Percentiles rank a stretch among this genome's conserved stretches.
Evolutionary conservation across 2,888 invertebrate species (phyloP).

Genomic region (Sepioteuthis lessoniana): DNA sequence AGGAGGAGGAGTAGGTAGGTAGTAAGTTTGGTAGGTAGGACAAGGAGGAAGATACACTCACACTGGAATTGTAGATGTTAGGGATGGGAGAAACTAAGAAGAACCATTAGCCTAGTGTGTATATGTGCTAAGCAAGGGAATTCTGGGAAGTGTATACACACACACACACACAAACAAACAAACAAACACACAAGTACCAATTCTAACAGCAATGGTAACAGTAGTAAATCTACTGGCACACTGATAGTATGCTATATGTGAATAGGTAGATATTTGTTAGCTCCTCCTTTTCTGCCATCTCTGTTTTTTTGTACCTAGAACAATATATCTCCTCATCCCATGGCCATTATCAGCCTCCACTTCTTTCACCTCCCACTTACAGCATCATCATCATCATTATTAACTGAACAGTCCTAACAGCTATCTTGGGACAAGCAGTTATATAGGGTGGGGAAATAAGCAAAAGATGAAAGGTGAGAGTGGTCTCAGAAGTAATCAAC

Average conservation of each 20-base stretch:
- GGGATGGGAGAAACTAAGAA: background rate
- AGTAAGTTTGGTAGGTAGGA: constrained; percentile 34
- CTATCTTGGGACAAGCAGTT: background rate
- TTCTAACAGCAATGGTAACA: background rate
- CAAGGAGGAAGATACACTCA: constrained; percentile 40
- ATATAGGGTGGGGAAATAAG: background rate
- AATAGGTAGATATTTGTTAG: constrained; percentile 20
- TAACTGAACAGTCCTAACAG: background rate
- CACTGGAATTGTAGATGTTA: background rate
- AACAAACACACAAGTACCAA: background rate
- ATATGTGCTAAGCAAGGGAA: background rate
- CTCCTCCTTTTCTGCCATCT: background rate
- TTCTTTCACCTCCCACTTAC: background rate
- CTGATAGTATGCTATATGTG: background rate
- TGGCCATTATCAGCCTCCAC: background rate
- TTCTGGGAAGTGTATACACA: background rate
- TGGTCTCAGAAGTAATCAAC: constrained; percentile 13
- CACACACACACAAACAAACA: background rate
- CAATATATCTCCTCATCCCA: constrained; percentile 14
- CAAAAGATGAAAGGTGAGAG: background rate
- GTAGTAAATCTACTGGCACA: background rate
- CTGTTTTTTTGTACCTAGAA: background rate
- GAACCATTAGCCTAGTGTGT: background rate
- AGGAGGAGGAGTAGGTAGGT: background rate
- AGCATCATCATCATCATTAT: background rate